A percentile compares a stretch with the other conserved stretches of the same genome.
These are phyloP conservation scores for Ganaspis brasiliensis DNA, from an alignment of 2,888 invertebrate species.

Conservation along the genomic window DNA sequence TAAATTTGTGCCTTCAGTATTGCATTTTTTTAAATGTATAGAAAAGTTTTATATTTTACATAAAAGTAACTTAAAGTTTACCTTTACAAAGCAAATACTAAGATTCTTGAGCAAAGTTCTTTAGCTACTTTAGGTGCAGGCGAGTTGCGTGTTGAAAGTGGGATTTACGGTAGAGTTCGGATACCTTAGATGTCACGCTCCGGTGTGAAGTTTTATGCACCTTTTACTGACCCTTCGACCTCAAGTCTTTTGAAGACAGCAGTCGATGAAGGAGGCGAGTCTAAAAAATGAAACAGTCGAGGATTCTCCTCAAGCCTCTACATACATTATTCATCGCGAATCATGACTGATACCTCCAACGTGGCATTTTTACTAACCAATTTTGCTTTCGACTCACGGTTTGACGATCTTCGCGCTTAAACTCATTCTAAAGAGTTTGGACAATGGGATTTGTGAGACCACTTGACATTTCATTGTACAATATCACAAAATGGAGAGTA, in stretches of 20 bases:
- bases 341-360: slow-evolving; percentile 77
- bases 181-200: slow-evolving; percentile 55
- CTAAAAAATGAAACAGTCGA: slow-evolving; percentile 49
- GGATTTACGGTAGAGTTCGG: slow-evolving; percentile 45
- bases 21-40: too few relatives aligned
- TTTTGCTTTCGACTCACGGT: slow-evolving; percentile 69
- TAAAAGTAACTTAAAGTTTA: too few relatives aligned
- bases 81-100: background rate
- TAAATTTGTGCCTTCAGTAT: too few relatives aligned
- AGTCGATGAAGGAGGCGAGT: slow-evolving; percentile 48
- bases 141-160: background rate
- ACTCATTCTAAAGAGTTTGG: slow-evolving; percentile 46
- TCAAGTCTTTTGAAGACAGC: slow-evolving; percentile 43
- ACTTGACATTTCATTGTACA: slow-evolving; percentile 52
- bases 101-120: background rate
- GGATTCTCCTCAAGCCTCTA: slow-evolving; percentile 60
- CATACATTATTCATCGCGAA: slow-evolving; percentile 77
- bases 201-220: slow-evolving; percentile 52
- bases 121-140: background rate
- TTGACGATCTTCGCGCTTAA: slow-evolving; percentile 57
- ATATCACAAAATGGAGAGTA: background rate
- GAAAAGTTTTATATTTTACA: too few relatives aligned
- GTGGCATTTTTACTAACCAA: slow-evolving; percentile 71
- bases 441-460: slow-evolving; percentile 1
- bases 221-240: slow-evolving; percentile 51